Evolutionary conservation across 2,888 invertebrate genomes (phyloP), one percentile per base, ranked within the genome.

Genomic region (Panzeria rudis): DNA sequence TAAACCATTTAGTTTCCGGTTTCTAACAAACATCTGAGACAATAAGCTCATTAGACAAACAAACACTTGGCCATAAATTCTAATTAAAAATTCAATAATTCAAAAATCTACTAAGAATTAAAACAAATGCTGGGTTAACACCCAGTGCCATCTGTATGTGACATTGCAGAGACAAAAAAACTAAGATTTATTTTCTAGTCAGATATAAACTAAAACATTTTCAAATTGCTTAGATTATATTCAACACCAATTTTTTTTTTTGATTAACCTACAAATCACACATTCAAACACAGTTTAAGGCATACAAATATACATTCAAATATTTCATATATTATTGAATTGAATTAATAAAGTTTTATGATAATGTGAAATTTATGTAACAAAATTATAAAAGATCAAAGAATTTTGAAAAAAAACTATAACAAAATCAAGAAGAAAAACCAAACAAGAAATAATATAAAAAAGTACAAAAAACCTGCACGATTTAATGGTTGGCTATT

Each of bases 311-410:
- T 9, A 17, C 6, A 29, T 4, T n/a, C n/a, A n/a, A n/a, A n/a
- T n/a, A n/a, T n/a, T 59, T 8, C 32, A 20, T 56, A n/a, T 56
- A 3, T n/a, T n/a, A 32, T 5, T 56, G 47, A 32, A 75, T 75
- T 41, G 23, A 44, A 62, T 75, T 62, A 52, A 73, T 81, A 81
- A 78, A 78, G 23, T 56, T 84, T 81, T 73, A 84, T 84, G 61
- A 84, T 84, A 77, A 84, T 81, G 47, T 81, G 61, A 80, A 68
- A 80, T 76, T 80, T 72, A 61, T 59, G 52, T 71, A 76, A 80
- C 25, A 20, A 62, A 59, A 35, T 59, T 72, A 59, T 61, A 44
- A 80, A 73, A 84, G 84, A 84, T 84, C 84, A 84, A 84, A 84
- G 84, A 23, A 68, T 69, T 73, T 72, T 62, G 1, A 11, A 29